Percentiles rank a stretch among this genome's conserved stretches.
Conservation (phyloP, 2,797 vertebrate species). For the Coccyzus lansbergi region DNA sequence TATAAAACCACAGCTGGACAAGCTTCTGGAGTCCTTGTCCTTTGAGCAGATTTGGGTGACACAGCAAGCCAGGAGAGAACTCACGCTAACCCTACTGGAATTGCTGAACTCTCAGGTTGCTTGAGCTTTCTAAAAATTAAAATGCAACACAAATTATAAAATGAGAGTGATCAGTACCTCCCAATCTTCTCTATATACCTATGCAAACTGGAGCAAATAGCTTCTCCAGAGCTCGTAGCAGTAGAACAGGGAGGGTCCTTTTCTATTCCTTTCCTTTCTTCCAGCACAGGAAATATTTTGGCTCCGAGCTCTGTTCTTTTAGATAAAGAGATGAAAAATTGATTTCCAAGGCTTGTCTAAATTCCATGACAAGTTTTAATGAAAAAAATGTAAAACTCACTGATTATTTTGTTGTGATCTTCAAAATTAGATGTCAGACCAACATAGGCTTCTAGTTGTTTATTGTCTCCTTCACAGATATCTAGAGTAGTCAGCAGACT, state of each 20-base stretch:
- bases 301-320: background rate
- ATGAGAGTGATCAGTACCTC: background rate
- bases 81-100: conserved; percentile 50
- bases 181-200: background rate
- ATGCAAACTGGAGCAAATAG: background rate
- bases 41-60: conserved; percentile 77
- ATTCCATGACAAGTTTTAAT: background rate
- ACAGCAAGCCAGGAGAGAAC: conserved; percentile 58
- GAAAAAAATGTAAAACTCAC: background rate
- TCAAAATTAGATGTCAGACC: background rate
- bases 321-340: conserved; percentile 3
- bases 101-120: conserved; percentile 49
- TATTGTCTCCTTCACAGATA: background rate
- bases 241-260: background rate
- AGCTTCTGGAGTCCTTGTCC: conserved; percentile 76
- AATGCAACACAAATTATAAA: conserved; percentile 23
- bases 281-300: background rate
- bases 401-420: background rate
- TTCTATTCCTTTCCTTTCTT: background rate
- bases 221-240: background rate
- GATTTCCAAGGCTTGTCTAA: background rate
- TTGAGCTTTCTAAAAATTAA: conserved; percentile 66
- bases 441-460: background rate
- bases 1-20: conserved; percentile 80
- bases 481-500: background rate